Base-by-base conservation (phyloP, 2,113 vertebrate genomes). In the Zapus hudsonius region DNA sequence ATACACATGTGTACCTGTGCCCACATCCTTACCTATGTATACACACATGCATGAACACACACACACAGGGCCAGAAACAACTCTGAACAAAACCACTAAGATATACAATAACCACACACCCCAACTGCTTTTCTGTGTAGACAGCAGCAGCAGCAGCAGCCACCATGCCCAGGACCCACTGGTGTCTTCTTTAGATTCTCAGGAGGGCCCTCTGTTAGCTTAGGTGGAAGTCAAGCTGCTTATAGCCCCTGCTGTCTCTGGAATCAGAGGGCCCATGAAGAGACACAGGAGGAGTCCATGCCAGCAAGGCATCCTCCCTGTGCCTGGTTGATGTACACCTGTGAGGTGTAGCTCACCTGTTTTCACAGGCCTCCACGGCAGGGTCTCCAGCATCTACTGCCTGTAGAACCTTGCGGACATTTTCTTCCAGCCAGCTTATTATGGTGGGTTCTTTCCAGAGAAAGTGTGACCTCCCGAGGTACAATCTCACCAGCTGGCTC, bases 351-450 rank as follows among this genome's bases (percentile, higher is more conserved):
- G 27, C 98, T 98, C 96, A 99, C 99, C 99, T 99, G 95, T 97
- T 98, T 89, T 99, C 98, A 1, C 97, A 98, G 33, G 99, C 99
- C 40, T 98, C 98, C 94, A 99, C 98, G 1, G 98, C 66, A 0
- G 98, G 97, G 75, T 99, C 98, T 70, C 92, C 98, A 3, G 97
- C 87, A 2, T 99, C 99, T 82, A 99, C 99, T 70, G 98, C 96
- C 47, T 20, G 96, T 73, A 99, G 91, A 63, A 99, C 99, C 90
- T 98, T 98, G 0, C 88, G 98, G 47, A 99, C 99, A 0, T 97
- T 98, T 90, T 98, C 98, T 95, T 99, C 99, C 97, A 99, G 96
- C 99, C 99, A 99, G 33, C 98, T 98, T 98, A 99, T 98, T 80
- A 98, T 97, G 0, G 97, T 96, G 0, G 98, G 97, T 52, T 99